These are phyloP conservation scores for Tadarida brasiliensis DNA, from an alignment of 2,797 vertebrate species.

Conservation along the genomic window DNA sequence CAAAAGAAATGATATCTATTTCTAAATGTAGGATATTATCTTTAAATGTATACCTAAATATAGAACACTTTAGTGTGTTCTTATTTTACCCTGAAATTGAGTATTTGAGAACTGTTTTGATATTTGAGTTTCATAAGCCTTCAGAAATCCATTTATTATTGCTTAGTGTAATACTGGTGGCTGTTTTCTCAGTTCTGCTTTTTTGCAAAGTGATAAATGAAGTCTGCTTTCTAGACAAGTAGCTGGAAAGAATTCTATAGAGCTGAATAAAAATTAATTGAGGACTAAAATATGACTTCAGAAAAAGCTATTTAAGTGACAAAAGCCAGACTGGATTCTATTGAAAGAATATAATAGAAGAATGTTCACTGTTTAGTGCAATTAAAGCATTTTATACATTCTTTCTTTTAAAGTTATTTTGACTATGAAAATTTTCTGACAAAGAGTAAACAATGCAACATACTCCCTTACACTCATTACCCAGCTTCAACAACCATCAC, in stretches of 20 bases:
- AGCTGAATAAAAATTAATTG: slow-evolving; percentile 9
- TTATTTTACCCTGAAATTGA: neutral
- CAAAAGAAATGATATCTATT: neutral
- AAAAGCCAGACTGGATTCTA: neutral
- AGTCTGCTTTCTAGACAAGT: neutral
- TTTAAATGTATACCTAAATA: neutral
- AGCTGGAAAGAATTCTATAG: neutral
- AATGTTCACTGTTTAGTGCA: neutral
- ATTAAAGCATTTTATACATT: neutral
- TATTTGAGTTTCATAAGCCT: neutral
- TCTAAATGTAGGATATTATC: neutral
- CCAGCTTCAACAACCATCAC: neutral
- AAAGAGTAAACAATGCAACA: neutral
- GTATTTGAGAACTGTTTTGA: neutral
- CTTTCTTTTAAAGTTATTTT: neutral
- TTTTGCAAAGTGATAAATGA: neutral
- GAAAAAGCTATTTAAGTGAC: neutral
- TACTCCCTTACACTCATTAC: neutral
- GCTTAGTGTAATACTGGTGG: neutral
- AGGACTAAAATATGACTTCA: slow-evolving; percentile 18
- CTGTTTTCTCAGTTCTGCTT: neutral
- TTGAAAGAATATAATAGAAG: slow-evolving; percentile 1
- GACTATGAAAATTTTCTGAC: neutral
- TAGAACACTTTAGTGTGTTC: neutral
- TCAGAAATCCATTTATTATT: neutral